Percentiles rank a stretch among this genome's conserved stretches.
Evolutionary conservation across 2,113 vertebrate species (phyloP).

Genomic region (Aphyosemion australe): DNA sequence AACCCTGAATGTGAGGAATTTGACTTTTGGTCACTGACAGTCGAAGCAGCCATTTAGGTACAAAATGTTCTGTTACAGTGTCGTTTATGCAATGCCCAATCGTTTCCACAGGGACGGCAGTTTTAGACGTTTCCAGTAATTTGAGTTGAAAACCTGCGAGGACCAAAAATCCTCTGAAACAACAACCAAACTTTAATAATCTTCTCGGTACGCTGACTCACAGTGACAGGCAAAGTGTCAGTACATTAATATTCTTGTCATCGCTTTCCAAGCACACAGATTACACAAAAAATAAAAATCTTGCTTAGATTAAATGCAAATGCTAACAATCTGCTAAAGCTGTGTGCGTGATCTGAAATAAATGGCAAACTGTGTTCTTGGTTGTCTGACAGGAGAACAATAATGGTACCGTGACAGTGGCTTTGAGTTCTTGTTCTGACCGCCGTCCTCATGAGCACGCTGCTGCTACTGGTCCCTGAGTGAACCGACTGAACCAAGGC

Average conservation of each 20-base stretch:
- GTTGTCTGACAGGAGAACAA: conserved; percentile 46
- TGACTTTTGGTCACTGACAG: background rate
- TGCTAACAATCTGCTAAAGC: conserved; percentile 16
- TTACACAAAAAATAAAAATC: background rate
- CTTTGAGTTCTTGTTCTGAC: conserved; percentile 26
- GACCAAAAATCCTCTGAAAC: background rate
- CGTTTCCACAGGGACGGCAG: background rate
- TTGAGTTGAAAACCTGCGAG: background rate
- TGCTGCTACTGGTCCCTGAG: conserved; percentile 7
- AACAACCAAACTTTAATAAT: conserved; percentile 3
- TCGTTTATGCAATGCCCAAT: no score
- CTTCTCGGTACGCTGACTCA: background rate
- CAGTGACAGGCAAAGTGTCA: background rate
- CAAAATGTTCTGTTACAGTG: background rate
- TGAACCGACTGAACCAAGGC: conserved; percentile 43
- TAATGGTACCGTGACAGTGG: conserved; percentile 27
- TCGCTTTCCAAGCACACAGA: conserved; percentile 1
- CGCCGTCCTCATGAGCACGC: conserved; percentile 4
- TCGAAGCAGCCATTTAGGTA: no score
- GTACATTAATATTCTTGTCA: conserved; percentile 36
- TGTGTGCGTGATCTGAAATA: conserved; percentile 35
- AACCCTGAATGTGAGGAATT: no score
- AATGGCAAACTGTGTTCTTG: conserved; percentile 37
- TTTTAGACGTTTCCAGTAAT: background rate
- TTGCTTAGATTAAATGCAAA: conserved; percentile 37